Base-by-base conservation (phyloP, 2,113 vertebrate species). In the Myocastor coypus region DNA sequence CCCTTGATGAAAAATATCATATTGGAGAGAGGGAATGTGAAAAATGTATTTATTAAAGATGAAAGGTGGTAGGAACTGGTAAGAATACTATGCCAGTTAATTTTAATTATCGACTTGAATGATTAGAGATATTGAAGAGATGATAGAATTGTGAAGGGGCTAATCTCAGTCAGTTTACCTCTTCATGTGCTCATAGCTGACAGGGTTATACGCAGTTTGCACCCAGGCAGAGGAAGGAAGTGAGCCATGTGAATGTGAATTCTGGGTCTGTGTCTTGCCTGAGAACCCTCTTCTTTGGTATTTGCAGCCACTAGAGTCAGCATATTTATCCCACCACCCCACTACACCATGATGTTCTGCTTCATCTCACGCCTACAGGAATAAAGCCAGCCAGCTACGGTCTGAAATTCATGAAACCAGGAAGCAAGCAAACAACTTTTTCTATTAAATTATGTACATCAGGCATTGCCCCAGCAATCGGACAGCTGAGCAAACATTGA, bases 11-110 rank as follows among this genome's bases (percentile, higher is more conserved):
- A 89, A 24, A 91, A 81, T 63, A 37, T 7, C 82, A 0, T 30
- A 64, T 63, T 68, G 78, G 16, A 61, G 37, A 77, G 20, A 69
- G 26, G 52, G 66, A 94, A 66, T 24, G 28, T n/a, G 82, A 69
- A 95, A 95, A 77, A n/a, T 28, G n/a, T 61, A 20, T n/a, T 71
- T 83, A 88, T 84, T 88, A 89, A 73, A 92, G 85, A 81, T 34
- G 32, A 77, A 52, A 28, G 59, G 32, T 55, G 9, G 71, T 66
- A 86, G 11, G 37, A 66, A 22, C 6, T 30, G 16, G 26, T 50
- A 24, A 59, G 5, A 50, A 52, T 37, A 52, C 57, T 80, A 26
- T 46, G 10, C 17, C 24, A 75, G 24, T 28, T 42, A 75, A 28
- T 46, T 42, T 75, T 37, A 17, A 37, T 71, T 46, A 12, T 46